Evolutionary conservation across 1,140 invertebrate species (phyloP).

Genomic region (Dreissena polymorpha): DNA sequence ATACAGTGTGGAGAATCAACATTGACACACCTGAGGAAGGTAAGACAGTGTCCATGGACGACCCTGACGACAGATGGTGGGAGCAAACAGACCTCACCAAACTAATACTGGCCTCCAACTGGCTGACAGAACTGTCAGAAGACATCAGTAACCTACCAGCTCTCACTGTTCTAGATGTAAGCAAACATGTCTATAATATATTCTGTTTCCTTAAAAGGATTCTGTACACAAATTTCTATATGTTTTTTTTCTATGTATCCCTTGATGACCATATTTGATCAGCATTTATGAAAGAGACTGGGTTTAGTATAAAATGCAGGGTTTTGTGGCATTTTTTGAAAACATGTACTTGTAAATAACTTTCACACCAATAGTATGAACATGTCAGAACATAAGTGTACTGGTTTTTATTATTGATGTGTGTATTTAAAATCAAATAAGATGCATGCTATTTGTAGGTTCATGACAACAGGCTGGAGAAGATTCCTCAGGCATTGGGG

Average conservation of each 20-base stretch:
- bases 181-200: conserved; percentile 63
- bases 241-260: not conserved
- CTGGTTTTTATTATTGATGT: too few relatives aligned
- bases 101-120: conserved; percentile 91
- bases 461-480: conserved; percentile 88
- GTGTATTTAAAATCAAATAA: too few relatives aligned
- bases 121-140: conserved; percentile 84
- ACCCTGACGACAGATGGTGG: conserved; percentile 91
- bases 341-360: too few relatives aligned
- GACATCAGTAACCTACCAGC: conserved; percentile 86
- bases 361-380: too few relatives aligned
- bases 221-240: too few relatives aligned
- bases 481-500: conserved; percentile 79
- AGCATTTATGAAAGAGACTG: too few relatives aligned
- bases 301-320: too few relatives aligned
- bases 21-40: conserved; percentile 85
- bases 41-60: conserved; percentile 84
- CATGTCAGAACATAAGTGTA: too few relatives aligned
- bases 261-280: too few relatives aligned
- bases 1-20: conserved; percentile 90
- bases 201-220: too few relatives aligned
- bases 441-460: conserved; percentile 81
- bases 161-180: conserved; percentile 87
- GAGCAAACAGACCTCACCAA: conserved; percentile 88
- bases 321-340: too few relatives aligned